These are phyloP conservation scores for Schizothorax lantsangensis DNA, from an alignment of 2,797 vertebrate genomes.

Conservation along the genomic window DNA sequence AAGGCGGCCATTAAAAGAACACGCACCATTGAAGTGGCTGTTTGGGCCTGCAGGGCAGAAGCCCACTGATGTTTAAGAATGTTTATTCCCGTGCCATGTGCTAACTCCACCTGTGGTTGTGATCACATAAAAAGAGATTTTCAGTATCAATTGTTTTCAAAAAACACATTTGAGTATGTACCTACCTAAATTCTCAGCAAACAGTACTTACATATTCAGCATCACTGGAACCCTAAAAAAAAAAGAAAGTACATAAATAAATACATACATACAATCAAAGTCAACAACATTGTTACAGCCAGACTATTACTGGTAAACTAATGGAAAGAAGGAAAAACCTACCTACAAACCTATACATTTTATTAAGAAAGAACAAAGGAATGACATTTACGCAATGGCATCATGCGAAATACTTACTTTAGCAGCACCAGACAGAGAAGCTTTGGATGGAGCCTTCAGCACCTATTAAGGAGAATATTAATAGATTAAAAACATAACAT, in stretches of 20 bases:
- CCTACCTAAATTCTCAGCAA: no score
- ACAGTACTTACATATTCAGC: no score
- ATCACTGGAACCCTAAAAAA: no score
- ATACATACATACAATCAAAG: neutral
- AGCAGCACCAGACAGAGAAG: neutral
- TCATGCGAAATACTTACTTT: neutral
- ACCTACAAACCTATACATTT: neutral
- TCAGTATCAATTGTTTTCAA: no score
- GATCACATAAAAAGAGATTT: neutral
- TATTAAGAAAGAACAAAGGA: no score
- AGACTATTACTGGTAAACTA: slow-evolving; percentile 3
- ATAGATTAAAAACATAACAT: neutral
- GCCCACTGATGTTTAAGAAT: neutral
- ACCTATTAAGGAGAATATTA: neutral
- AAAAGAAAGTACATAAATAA: no score
- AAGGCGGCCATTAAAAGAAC: slow-evolving; percentile 7
- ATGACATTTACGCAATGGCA: no score
- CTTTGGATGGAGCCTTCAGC: neutral
- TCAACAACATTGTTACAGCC: neutral
- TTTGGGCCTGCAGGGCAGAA: neutral
- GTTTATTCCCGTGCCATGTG: neutral
- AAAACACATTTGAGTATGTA: no score
- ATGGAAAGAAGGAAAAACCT: neutral
- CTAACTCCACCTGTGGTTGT: slow-evolving; percentile 1
- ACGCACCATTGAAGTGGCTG: neutral